Conservation (phyloP, 2,797 vertebrate genomes). For the Sebastes steindachneri region DNA sequence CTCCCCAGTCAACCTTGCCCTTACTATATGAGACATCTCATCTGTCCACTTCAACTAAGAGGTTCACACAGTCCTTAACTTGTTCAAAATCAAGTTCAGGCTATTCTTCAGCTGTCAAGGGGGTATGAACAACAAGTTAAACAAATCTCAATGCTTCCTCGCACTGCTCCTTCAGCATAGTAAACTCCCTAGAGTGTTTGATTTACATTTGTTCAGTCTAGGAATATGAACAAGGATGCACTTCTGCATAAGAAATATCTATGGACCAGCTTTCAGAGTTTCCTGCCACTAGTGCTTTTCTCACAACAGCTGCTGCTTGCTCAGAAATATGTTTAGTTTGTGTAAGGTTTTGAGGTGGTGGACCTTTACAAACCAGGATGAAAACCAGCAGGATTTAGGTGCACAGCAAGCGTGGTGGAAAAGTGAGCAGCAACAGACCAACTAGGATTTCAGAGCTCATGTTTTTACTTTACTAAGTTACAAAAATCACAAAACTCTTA, state of each 20-base stretch:
- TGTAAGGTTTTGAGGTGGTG: too few species aligned
- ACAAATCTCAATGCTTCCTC: neutral
- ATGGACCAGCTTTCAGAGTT: neutral
- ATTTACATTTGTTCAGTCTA: neutral
- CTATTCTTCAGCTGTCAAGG: conserved; percentile 1
- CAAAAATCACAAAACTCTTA: too few species aligned
- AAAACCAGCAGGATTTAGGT: too few species aligned
- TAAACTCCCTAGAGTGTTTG: neutral
- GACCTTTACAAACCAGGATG: too few species aligned
- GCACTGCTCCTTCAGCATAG: neutral
- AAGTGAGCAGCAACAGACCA: too few species aligned
- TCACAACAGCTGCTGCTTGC: neutral
- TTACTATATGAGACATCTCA: neutral
- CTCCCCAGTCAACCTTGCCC: neutral
- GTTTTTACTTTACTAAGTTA: too few species aligned
- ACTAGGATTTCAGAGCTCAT: too few species aligned
- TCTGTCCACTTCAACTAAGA: neutral
- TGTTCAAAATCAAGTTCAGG: neutral
- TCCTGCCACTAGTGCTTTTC: neutral
- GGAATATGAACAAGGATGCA: neutral
- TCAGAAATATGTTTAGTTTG: neutral
- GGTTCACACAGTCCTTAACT: neutral
- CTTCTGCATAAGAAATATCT: conserved; percentile 7
- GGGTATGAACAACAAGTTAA: neutral
- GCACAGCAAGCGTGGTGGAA: too few species aligned